Conservation (phyloP, 2,797 vertebrate species). For the Limosa lapponica region DNA sequence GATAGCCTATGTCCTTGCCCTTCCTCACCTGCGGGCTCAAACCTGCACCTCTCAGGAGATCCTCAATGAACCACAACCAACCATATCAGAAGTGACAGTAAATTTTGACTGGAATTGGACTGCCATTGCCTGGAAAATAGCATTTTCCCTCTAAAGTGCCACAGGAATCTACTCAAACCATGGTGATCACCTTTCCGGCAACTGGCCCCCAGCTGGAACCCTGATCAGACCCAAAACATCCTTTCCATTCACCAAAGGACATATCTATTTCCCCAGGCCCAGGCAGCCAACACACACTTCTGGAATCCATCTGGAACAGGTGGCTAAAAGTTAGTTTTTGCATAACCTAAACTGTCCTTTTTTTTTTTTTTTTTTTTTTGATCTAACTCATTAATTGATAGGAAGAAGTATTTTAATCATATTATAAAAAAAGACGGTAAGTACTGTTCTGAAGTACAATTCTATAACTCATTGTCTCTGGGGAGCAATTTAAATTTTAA, state of each 20-base stretch:
- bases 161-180: background rate
- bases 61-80: rapidly evolving
- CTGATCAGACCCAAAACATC: background rate
- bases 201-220: background rate
- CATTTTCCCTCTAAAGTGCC: background rate
- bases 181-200: background rate
- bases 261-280: background rate
- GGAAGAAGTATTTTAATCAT: conserved; percentile 16
- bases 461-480: conserved; percentile 1
- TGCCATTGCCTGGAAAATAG: background rate
- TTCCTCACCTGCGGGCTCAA: background rate
- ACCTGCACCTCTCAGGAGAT: background rate
- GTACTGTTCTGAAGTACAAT: conserved; percentile 1
- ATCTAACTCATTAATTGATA: background rate
- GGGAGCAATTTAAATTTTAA: conserved; percentile 49
- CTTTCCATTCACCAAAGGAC: background rate
- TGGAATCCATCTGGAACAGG: background rate
- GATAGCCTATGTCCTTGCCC: background rate
- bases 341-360: background rate
- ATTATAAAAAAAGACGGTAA: background rate
- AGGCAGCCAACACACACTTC: background rate
- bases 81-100: background rate
- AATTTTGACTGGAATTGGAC: background rate
- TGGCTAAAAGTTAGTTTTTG: background rate
- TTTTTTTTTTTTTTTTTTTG: background rate